Evolutionary conservation across 1,140 invertebrate species (phyloP).

Genomic region (Bombyx mandarina): DNA sequence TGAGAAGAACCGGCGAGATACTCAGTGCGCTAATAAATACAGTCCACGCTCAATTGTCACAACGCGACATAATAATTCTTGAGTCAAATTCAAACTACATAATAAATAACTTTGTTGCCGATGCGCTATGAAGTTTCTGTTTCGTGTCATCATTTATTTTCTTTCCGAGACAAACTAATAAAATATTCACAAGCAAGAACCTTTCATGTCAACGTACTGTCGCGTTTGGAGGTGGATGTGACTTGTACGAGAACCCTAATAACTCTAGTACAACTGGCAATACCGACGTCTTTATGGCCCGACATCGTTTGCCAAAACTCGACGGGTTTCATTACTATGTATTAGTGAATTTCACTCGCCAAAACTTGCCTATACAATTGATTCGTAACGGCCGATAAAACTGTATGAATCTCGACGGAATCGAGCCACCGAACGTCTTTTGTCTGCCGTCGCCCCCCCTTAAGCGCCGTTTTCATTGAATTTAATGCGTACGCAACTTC

Average conservation of each 20-base stretch:
- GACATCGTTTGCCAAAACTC: constrained; percentile 19
- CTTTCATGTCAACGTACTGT: too few species aligned
- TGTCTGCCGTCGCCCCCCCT: not conserved
- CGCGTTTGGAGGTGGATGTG: constrained; percentile 13
- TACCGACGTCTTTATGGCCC: constrained; percentile 41
- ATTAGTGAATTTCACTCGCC: constrained; percentile 12
- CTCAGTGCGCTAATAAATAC: too few species aligned
- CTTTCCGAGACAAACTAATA: too few species aligned
- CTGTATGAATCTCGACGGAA: constrained; percentile 1
- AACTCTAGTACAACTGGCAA: constrained; percentile 17
- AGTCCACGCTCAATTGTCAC: too few species aligned
- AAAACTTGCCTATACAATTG: constrained; percentile 9
- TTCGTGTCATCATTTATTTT: not conserved
- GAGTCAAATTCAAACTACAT: not conserved
- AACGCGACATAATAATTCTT: not conserved
- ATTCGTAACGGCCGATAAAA: constrained; percentile 16
- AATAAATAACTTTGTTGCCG: too few species aligned
- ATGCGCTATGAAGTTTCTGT: not conserved
- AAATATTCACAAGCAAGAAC: too few species aligned
- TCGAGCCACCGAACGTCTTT: constrained; percentile 1
- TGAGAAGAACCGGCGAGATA: too few species aligned
- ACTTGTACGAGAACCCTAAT: constrained; percentile 22
- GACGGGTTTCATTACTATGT: constrained; percentile 12
- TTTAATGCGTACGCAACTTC: too few species aligned
- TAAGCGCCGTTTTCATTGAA: too few species aligned